Evolutionary conservation across 2,888 invertebrate species (phyloP).

Genomic region (Auanema sp.): DNA sequence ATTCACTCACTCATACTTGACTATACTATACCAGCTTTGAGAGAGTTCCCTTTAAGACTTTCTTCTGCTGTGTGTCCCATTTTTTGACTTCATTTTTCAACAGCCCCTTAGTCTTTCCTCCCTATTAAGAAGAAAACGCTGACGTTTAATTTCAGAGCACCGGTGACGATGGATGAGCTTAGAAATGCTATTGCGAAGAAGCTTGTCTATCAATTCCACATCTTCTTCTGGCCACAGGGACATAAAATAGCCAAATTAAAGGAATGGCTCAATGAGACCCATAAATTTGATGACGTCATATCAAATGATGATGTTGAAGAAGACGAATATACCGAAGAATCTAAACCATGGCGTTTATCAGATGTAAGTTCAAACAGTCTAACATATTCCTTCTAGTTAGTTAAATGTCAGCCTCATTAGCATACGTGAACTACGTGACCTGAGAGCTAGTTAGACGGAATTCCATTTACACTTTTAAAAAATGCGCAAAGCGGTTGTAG

Average conservation of each 20-base stretch:
- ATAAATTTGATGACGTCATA: too few relatives aligned
- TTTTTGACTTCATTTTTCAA: not conserved
- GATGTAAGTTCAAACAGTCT: too few relatives aligned
- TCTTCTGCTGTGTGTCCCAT: not conserved
- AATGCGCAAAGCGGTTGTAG: not conserved
- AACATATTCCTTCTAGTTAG: too few relatives aligned
- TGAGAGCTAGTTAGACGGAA: not conserved
- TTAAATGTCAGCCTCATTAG: too few relatives aligned
- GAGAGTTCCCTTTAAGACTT: not conserved
- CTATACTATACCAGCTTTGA: not conserved
- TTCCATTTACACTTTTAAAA: not conserved
- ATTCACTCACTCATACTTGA: not conserved
- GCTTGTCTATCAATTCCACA: conserved; percentile 8
- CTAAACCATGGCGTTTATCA: too few relatives aligned
- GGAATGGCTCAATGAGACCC: not conserved
- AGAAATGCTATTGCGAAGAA: not conserved
- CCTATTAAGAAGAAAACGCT: too few relatives aligned
- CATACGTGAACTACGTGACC: too few relatives aligned
- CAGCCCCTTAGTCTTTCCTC: not conserved
- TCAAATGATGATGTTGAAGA: too few relatives aligned
- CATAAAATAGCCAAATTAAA: conserved; percentile 7
- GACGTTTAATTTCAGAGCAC: not conserved
- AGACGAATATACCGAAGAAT: too few relatives aligned
- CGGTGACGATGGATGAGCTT: conserved; percentile 1
- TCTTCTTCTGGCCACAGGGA: conserved; percentile 11